These are phyloP conservation scores for Setophaga coronata DNA, from an alignment of 2,113 vertebrate species.

Conservation along the genomic window DNA sequence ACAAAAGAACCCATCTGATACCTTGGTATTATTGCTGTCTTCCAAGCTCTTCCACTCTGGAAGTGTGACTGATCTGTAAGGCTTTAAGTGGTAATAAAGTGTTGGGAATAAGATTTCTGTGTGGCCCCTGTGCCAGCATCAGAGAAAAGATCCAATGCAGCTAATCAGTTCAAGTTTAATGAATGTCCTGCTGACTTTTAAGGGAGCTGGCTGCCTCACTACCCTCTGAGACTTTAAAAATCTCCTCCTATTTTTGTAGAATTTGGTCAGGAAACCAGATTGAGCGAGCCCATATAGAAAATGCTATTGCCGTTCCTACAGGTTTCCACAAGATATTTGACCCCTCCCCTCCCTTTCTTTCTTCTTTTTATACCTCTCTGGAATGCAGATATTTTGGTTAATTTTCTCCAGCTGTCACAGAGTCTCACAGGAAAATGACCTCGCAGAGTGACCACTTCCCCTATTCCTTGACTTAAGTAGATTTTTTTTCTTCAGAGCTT, in stretches of 20 bases:
- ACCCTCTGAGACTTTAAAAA: constrained; percentile 31
- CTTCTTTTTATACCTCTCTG: constrained; percentile 62
- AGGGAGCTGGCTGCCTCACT: constrained; percentile 25
- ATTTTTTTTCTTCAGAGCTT: constrained; percentile 40
- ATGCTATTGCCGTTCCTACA: constrained; percentile 24
- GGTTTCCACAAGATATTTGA: constrained; percentile 67
- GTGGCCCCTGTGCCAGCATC: constrained; percentile 32
- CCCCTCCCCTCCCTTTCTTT: constrained; percentile 19
- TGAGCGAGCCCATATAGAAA: constrained; percentile 33
- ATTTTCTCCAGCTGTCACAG: constrained; percentile 72
- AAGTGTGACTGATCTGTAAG: neutral
- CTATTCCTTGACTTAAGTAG: constrained; percentile 29
- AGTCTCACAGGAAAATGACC: constrained; percentile 66
- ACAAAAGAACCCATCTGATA: neutral
- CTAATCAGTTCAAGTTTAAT: constrained; percentile 43
- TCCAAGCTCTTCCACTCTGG: neutral
- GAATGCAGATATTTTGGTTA: constrained; percentile 76
- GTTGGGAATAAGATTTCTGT: constrained; percentile 20
- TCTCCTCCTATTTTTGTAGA: constrained; percentile 6
- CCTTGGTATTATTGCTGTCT: neutral
- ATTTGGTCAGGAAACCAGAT: constrained; percentile 60
- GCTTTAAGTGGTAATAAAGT: constrained; percentile 21
- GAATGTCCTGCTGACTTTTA: constrained; percentile 51
- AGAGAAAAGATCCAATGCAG: constrained; percentile 24
- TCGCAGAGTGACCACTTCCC: constrained; percentile 68